Base-by-base conservation (phyloP, 2,888 invertebrate species). In the Eretmocerus hayati region DNA sequence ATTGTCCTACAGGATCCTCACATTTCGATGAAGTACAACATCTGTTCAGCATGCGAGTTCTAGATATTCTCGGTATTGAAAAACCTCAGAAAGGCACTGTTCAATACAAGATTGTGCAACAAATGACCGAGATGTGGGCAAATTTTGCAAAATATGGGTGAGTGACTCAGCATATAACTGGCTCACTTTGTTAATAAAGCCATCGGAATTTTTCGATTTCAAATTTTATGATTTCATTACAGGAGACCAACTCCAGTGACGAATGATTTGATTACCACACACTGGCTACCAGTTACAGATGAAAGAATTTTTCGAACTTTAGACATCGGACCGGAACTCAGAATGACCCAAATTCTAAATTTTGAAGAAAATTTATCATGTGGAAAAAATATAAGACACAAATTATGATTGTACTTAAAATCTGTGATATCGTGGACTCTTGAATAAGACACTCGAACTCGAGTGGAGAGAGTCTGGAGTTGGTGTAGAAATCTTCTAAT, bases 131-230 rank as follows among this genome's bases (percentile, higher is more conserved):
- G 56, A 59, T 71, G 62, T 71, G 69, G 71, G 64, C 63, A 0
- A 56, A 69, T 45, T 71, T 71, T 40, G 71, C 70, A 0, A 70
- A 62, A 52, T 67, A 62, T 11, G 70, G 70, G 71, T 67, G 56
- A 8, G 53, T 41, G 22, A 11, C 32, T 15, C 6, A 31, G 20
- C 16, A 15, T 26, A 26, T 26, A 11, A 26, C 11, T 33, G 11
- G 33, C 15, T 33, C 1, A 33, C 5, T 13, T 33, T 33, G 1
- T 5, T n/a, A n/a, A 33, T 5, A 33, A 33, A n/a, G 33, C 15
- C 13, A 8, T n/a, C 5, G 15, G 33, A 9, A 4, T 38, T 38
- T 26, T 19, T 30, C 8, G 5, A 40, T 30, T 16, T 21, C 8
- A 33, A 18, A 32, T 31, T 16, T 45, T 18, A 33, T 16, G 2